Conservation (phyloP, 2,797 vertebrate species). For the Pangasius larnaudii region DNA sequence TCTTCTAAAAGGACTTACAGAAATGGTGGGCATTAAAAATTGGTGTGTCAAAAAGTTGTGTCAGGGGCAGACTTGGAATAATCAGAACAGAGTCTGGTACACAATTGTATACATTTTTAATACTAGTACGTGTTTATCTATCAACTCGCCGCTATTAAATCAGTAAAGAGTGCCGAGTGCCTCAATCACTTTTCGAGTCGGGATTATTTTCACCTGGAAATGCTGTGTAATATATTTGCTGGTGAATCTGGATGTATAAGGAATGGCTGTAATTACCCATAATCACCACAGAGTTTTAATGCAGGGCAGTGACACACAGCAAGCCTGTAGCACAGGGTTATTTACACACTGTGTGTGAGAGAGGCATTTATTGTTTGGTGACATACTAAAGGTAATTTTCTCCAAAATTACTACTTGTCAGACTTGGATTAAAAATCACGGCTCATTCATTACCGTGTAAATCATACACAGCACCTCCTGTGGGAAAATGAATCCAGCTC, state of each 20-base stretch:
- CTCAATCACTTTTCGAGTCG: background rate
- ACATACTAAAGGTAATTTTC: background rate
- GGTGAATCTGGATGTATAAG: background rate
- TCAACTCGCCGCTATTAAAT: background rate
- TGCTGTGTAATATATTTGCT: no score
- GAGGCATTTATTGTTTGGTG: background rate
- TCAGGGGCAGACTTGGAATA: background rate
- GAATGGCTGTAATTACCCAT: background rate
- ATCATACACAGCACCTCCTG: background rate
- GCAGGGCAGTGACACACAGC: background rate
- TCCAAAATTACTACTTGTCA: background rate
- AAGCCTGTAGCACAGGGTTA: background rate
- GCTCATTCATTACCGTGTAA: background rate
- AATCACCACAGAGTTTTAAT: background rate
- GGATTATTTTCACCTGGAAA: background rate
- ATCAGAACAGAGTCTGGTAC: background rate
- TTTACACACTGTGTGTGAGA: background rate
- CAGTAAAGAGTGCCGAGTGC: background rate
- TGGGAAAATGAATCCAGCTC: background rate
- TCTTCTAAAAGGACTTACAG: background rate
- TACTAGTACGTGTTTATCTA: background rate
- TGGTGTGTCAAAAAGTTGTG: background rate
- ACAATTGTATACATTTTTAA: background rate
- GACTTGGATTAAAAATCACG: background rate
- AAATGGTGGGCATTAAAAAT: background rate